phyloP scores from a whole-genome alignment of 2,888 invertebrate genomes.

The Epistrophe eligans region DNA sequence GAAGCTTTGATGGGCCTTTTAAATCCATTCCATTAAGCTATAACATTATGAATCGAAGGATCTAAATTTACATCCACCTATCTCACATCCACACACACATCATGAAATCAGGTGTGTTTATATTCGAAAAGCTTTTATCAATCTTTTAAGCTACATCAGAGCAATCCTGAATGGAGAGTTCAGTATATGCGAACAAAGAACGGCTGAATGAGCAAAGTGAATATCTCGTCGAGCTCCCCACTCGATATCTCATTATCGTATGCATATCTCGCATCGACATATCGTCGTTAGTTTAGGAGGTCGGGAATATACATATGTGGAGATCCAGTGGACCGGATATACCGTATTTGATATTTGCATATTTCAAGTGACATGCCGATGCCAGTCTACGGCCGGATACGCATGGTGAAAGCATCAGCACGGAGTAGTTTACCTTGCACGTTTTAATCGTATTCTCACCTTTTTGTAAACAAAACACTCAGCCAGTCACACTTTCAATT shows the following conservation, averaged over 20 bases:
- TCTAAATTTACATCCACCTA: slow-evolving; percentile 13
- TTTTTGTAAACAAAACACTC: slow-evolving; percentile 57
- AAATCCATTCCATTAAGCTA: slow-evolving; percentile 43
- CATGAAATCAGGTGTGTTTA: background rate
- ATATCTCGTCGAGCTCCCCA: background rate
- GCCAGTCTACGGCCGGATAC: background rate
- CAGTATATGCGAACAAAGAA: slow-evolving; percentile 14
- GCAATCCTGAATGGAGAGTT: slow-evolving; percentile 1
- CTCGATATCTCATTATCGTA: slow-evolving; percentile 39
- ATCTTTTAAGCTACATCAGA: slow-evolving; percentile 2
- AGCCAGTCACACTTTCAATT: background rate
- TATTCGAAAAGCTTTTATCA: slow-evolving; percentile 27
- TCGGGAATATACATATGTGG: background rate
- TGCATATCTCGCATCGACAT: background rate
- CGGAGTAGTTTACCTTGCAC: slow-evolving; percentile 37
- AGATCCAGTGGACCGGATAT: background rate
- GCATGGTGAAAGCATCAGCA: slow-evolving; percentile 14
- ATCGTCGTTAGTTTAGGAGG: background rate
- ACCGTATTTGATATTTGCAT: slow-evolving; percentile 69
- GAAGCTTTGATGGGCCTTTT: background rate
- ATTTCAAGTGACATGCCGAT: slow-evolving; percentile 54
- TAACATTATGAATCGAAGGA: slow-evolving; percentile 22
- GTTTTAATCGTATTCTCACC: slow-evolving; percentile 72
- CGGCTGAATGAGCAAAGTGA: slow-evolving; percentile 31
- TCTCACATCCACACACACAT: background rate